phyloP scores from a whole-genome alignment of 2,888 invertebrate species.

The Anagyrus pseudococci region DNA sequence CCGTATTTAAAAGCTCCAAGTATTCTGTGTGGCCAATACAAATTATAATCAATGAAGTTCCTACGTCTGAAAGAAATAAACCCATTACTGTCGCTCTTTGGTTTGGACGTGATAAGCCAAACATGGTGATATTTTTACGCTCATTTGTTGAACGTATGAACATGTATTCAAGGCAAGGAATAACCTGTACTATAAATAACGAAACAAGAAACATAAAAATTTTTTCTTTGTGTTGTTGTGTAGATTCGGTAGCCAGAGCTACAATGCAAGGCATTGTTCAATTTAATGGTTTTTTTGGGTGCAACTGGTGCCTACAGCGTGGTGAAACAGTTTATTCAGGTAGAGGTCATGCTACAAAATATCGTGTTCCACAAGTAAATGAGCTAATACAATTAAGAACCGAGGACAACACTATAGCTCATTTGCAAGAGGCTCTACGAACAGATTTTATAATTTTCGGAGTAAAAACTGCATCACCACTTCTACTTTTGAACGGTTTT shows the following conservation, averaged over 20 bases:
- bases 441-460: conserved; percentile 10
- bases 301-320: conserved; percentile 21
- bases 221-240: conserved; percentile 16
- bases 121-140: conserved; percentile 25
- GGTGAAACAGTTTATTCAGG: background rate
- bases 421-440: background rate
- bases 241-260: conserved; percentile 11
- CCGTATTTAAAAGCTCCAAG: conserved; percentile 32
- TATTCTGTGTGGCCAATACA: conserved; percentile 36
- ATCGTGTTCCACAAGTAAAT: background rate
- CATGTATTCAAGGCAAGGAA: conserved; percentile 17
- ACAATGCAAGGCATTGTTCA: conserved; percentile 20
- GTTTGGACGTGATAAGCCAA: conserved; percentile 35
- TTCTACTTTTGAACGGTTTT: conserved; percentile 28
- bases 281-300: conserved; percentile 24
- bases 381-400: background rate
- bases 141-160: conserved; percentile 31
- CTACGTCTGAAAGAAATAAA: conserved; percentile 22
- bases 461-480: conserved; percentile 16
- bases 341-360: conserved; percentile 7
- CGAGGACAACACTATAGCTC: background rate
- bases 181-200: conserved; percentile 27
- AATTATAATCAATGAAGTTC: conserved; percentile 38
- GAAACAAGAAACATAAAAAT: conserved; percentile 13
- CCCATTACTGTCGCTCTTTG: conserved; percentile 34